Percentiles rank a stretch among this genome's conserved stretches.
phyloP scores from a whole-genome alignment of 2,888 invertebrate species.

The Ceratothoa steindachneri region DNA sequence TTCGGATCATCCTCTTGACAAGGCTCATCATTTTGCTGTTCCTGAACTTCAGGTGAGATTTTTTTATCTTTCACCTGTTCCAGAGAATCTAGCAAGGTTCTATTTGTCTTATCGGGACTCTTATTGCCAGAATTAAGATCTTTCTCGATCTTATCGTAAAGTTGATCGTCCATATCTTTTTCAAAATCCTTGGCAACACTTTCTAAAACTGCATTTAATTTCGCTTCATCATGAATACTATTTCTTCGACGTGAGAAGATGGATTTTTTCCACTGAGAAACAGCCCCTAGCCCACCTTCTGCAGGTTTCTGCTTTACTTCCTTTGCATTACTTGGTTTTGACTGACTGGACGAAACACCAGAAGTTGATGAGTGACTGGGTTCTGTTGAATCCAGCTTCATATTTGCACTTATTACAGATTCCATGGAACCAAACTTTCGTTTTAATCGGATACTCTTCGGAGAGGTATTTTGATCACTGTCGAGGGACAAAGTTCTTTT shows the following conservation, averaged over 20 bases:
- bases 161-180: slow-evolving; percentile 41
- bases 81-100: background rate
- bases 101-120: slow-evolving; percentile 34
- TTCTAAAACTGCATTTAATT: slow-evolving; percentile 40
- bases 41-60: too few relatives aligned
- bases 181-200: slow-evolving; percentile 45
- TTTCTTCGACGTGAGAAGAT: slow-evolving; percentile 28
- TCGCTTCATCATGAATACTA: slow-evolving; percentile 43
- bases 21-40: too few relatives aligned
- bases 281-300: background rate
- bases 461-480: background rate
- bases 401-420: background rate
- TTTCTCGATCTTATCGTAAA: slow-evolving; percentile 40
- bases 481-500: slow-evolving; percentile 8
- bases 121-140: slow-evolving; percentile 45
- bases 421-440: slow-evolving; percentile 1
- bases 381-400: background rate
- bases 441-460: background rate
- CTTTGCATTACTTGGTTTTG: background rate
- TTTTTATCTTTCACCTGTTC: background rate
- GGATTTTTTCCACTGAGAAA: background rate
- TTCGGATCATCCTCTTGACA: too few relatives aligned
- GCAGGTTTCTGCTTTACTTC: background rate
- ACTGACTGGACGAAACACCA: background rate
- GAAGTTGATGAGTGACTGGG: background rate